Base-by-base conservation (phyloP, 1,140 invertebrate genomes). In the Drosophila neocordata region DNA sequence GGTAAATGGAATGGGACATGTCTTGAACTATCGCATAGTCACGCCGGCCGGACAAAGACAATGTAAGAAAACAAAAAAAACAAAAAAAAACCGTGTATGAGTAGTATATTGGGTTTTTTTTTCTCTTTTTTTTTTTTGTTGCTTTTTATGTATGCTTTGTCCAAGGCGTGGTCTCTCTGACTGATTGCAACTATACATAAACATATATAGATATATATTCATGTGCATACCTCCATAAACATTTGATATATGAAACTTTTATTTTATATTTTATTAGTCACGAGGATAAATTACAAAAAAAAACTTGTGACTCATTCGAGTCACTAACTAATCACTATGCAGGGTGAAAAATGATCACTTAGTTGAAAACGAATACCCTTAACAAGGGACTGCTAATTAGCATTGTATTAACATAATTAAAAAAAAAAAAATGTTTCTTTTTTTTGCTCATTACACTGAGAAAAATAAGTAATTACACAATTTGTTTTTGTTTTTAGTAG, bases 221-320 rank as follows among this genome's bases (percentile, higher is more conserved):
- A 22, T 58, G 6, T 57, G 27, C 27, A 31, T 31, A 31, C 27
- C 27, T 31, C 4, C 27, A 9, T 31, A 22, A 27, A 15, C 38
- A 59, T 52, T 59, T 38, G 38, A 62, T 18, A 52, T 31, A 20
- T 52, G 61, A 34, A 18, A 48, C 41, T 20, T 31, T 31, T 31
- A 6, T 31, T 6, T 31, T 31, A 6, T 64, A 56, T 73, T 69
- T 37, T 64, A 67, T 69, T 77, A 71, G 70, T 51, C 69, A 61
- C 69, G 69, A 58, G 70, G 75, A 68, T 69, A 78, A 78, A 75
- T 75, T 75, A 71, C 72, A 78, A 67, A 71, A 59, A 65, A 69
- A 77, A 68, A 4, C 24, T 64, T 77, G 62, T 66, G 65, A 66
- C n/a, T 56, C 58, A 77, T 51, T 31, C 44, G 11, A 74, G 61